phyloP scores from a whole-genome alignment of 2,797 vertebrate genomes.

The Urophycis tenuis region DNA sequence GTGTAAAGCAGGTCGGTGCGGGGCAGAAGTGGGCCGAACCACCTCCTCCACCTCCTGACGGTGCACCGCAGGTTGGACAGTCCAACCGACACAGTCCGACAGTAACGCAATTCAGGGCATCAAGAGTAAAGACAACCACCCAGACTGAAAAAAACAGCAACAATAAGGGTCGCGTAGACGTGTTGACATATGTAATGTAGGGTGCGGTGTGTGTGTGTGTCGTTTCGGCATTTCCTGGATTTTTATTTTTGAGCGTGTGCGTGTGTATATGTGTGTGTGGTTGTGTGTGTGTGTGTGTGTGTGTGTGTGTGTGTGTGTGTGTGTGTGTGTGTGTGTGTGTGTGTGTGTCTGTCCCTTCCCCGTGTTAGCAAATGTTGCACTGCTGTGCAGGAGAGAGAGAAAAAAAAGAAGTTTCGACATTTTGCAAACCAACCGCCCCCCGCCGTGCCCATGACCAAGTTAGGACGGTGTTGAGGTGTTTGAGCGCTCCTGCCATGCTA shows the following conservation, averaged over 20 bases:
- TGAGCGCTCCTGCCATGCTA: no score
- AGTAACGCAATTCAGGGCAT: conserved; percentile 44
- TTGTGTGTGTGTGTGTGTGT: no score
- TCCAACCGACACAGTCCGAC: conserved; percentile 39
- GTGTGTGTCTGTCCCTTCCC: no score
- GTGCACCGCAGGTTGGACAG: neutral
- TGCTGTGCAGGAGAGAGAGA: conserved; percentile 30
- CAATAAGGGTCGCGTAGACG: neutral
- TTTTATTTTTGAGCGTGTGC: no score
- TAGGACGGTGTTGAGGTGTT: no score
- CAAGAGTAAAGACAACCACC: neutral
- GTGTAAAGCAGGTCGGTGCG: neutral
- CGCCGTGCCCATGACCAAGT: no score
- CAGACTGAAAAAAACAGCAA: neutral
- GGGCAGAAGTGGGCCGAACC: conserved; percentile 42
- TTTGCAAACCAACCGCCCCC: neutral
- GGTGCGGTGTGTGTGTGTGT: conserved; percentile 2
- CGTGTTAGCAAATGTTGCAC: conserved; percentile 34
- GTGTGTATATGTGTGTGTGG: no score
- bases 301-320: no score
- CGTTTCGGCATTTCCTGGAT: conserved; percentile 62
- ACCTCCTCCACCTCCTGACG: neutral
- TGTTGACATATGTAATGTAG: no score
- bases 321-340: no score
- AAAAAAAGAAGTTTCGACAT: conserved; percentile 28